Base-by-base conservation (phyloP, 2,888 invertebrate species). In the Ectobius pallidus region DNA sequence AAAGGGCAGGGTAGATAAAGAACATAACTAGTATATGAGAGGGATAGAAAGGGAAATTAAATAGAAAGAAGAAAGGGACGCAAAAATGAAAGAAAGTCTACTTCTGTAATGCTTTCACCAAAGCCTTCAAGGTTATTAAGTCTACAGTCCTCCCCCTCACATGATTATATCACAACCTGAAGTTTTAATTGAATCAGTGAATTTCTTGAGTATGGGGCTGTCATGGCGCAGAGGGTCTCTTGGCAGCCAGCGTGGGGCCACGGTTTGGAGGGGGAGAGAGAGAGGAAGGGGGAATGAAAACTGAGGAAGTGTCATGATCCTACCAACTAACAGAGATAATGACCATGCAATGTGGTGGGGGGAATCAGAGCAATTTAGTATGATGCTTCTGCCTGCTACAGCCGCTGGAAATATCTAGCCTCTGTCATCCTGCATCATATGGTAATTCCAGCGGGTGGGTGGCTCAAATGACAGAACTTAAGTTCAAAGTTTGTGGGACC, bases 341-440 rank as follows among this genome's bases (percentile, higher is more conserved):
- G 58, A 30, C 58, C 27, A 46, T 34, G 44, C 65, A 65, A n/a
- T 42, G 44, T 1, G 25, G 65, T 16, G 44, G 30, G 30, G 30
- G 18, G 65, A 46, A 46, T 65, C 65, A 65, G 65, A 65, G 46
- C 65, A 65, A 46, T 65, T 65, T 46, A 65, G 25, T 46, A 34
- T 25, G 46, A 65, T 55, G 55, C 11, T 34, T 6, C 34, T 34
- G 34, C 11, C 34, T 34, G 7, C 34, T n/a, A n/a, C 30, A 9
- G 27, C 55, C 30, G 49, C 20, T 49, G 3, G 55, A 55, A 55
- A 55, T 27, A 22, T 27, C 55, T 55, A 14, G 27, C 6, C 2
- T n/a, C n/a, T 58, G 58, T 58, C 58, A 30, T 30, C 3, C 58
- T 58, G 32, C 58, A 30, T 58, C 58, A 58, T 58, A 58, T n/a